Evolutionary conservation across 2,888 invertebrate species (phyloP).

Genomic region (Acutogordius australiensis): DNA sequence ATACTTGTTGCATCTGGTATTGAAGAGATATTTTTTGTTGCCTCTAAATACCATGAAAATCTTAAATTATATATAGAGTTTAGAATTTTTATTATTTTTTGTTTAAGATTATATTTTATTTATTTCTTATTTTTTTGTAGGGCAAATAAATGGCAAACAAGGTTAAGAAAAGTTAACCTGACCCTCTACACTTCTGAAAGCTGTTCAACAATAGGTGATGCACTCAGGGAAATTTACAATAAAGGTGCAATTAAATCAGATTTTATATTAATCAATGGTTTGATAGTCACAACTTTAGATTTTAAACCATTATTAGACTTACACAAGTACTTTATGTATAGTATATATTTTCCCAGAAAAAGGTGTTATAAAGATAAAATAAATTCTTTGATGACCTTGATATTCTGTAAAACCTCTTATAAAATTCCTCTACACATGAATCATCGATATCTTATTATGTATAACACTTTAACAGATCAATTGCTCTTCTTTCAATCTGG

Average conservation of each 20-base stretch:
- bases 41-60: conserved; percentile 1
- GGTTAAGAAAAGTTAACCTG: neutral
- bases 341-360: neutral
- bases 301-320: neutral
- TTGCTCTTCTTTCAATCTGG: no score
- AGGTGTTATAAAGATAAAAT: neutral
- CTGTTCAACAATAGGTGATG: neutral
- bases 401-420: neutral
- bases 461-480: neutral
- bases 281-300: neutral
- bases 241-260: neutral
- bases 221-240: neutral
- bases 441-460: neutral
- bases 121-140: neutral
- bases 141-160: neutral
- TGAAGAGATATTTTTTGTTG: neutral
- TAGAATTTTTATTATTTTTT: no score
- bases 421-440: neutral
- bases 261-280: conserved; percentile 9
- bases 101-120: no score
- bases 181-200: conserved; percentile 1
- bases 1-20: neutral
- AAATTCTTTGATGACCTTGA: neutral
- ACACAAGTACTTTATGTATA: neutral
- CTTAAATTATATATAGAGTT: neutral